A percentile compares a stretch with the other conserved stretches of the same genome.
Conservation (phyloP, 1,140 invertebrate species). For the Papilio polyxenes region DNA sequence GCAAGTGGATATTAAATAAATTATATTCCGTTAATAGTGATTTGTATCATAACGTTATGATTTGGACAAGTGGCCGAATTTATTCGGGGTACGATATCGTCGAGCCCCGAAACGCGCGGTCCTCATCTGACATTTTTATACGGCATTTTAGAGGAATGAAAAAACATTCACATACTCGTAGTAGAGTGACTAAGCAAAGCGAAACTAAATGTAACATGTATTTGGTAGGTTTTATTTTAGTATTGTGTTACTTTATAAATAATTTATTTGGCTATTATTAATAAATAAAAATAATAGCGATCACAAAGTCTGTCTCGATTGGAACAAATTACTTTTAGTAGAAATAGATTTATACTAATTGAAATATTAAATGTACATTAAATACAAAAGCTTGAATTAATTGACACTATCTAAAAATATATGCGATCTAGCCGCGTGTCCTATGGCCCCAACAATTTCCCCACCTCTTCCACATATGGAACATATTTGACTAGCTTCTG, state of each 20-base stretch:
- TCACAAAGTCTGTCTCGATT: too few species aligned
- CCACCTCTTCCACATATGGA: slow-evolving; percentile 15
- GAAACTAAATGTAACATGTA: not conserved
- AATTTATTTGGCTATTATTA: too few species aligned
- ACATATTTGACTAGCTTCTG: slow-evolving; percentile 17
- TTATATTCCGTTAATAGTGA: slow-evolving; percentile 77
- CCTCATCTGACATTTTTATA: not conserved
- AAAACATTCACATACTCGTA: not conserved
- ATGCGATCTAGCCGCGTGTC: not conserved
- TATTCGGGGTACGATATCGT: slow-evolving; percentile 50
- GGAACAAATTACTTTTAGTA: too few species aligned
- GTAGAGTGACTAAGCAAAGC: not conserved
- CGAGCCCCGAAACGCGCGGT: slow-evolving; percentile 45
- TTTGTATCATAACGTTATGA: slow-evolving; percentile 77
- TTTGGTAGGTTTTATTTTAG: too few species aligned
- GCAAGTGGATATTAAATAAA: slow-evolving; percentile 76
- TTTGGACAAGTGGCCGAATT: slow-evolving; percentile 76
- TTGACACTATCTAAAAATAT: too few species aligned
- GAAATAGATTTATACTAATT: too few species aligned
- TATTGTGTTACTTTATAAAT: too few species aligned
- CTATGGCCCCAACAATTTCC: slow-evolving; percentile 18
- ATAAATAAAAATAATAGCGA: too few species aligned
- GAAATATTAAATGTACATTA: too few species aligned
- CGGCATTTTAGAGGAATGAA: not conserved
- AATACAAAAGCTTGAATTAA: too few species aligned